Evolutionary conservation across 2,888 invertebrate genomes (phyloP).

Genomic region (Rhamnusium bicolor): DNA sequence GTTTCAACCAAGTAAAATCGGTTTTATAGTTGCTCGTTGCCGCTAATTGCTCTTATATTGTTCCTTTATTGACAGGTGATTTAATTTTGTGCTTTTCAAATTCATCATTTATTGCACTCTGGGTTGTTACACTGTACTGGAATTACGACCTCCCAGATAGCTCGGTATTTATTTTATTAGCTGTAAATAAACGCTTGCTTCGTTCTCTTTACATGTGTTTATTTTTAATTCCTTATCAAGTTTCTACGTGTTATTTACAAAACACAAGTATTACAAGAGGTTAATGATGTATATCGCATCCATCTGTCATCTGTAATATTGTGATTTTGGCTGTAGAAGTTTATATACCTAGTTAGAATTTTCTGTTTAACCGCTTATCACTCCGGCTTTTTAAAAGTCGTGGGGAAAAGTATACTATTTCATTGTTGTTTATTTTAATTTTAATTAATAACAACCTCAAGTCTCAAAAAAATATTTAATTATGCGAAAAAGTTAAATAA

Average conservation of each 20-base stretch:
- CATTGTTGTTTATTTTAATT: too few relatives aligned
- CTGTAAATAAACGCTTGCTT: slow-evolving; percentile 39
- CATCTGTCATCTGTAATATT: neutral
- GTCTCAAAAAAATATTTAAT: too few relatives aligned
- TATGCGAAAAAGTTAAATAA: too few relatives aligned
- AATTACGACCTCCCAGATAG: slow-evolving; percentile 48
- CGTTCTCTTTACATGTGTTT: slow-evolving; percentile 46
- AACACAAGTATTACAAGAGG: neutral
- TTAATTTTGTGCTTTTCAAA: slow-evolving; percentile 34
- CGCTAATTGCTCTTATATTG: slow-evolving; percentile 39
- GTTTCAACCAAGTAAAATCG: neutral
- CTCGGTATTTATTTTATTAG: slow-evolving; percentile 47
- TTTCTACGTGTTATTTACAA: slow-evolving; percentile 21
- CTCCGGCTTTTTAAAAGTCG: too few relatives aligned
- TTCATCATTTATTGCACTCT: neutral
- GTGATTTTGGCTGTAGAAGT: neutral
- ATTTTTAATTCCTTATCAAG: slow-evolving; percentile 35
- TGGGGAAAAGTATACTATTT: too few relatives aligned
- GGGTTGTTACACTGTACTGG: neutral
- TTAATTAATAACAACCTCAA: too few relatives aligned
- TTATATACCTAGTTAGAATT: too few relatives aligned
- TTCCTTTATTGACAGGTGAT: slow-evolving; percentile 44
- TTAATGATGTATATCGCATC: neutral
- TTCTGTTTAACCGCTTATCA: neutral
- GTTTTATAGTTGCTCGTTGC: slow-evolving; percentile 17